phyloP scores from a whole-genome alignment of 2,888 invertebrate species.

The Acrocyrtus sp. region DNA sequence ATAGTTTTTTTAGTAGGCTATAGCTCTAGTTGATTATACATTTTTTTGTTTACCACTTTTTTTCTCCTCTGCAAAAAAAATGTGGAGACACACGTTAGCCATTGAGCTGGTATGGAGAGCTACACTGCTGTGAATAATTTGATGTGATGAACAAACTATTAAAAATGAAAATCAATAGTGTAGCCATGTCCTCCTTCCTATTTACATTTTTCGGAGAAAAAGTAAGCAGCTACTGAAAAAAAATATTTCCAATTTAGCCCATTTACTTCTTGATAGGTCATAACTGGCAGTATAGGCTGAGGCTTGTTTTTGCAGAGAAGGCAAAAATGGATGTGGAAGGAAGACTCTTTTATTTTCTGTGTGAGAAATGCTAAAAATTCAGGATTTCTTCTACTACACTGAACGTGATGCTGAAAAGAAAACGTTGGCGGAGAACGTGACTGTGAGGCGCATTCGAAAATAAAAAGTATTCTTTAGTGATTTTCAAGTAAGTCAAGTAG shows the following conservation, averaged over 20 bases:
- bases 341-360: background rate
- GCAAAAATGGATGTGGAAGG: background rate
- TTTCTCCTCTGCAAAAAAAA: too few relatives aligned
- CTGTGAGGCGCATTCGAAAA: slow-evolving; percentile 17
- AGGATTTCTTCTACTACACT: background rate
- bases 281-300: background rate
- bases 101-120: too few relatives aligned
- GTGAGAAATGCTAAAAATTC: background rate
- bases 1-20: background rate
- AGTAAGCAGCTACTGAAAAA: too few relatives aligned
- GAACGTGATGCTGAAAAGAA: background rate
- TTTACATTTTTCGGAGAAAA: background rate
- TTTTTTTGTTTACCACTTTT: background rate
- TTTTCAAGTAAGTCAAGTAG: slow-evolving; percentile 26
- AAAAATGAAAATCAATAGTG: slow-evolving; percentile 28
- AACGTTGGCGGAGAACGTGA: slow-evolving; percentile 4
- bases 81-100: too few relatives aligned
- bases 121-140: slow-evolving; percentile 1
- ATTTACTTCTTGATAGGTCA: too few relatives aligned
- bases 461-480: slow-evolving; percentile 9
- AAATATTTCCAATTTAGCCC: too few relatives aligned
- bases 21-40: background rate
- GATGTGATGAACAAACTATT: slow-evolving; percentile 10
- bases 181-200: background rate
- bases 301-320: background rate